Evolutionary conservation across 92 coral and sea anemone genomes (phyloP), one percentile per base, ranked within the genome.

Genomic region (Palythoa grandis): DNA sequence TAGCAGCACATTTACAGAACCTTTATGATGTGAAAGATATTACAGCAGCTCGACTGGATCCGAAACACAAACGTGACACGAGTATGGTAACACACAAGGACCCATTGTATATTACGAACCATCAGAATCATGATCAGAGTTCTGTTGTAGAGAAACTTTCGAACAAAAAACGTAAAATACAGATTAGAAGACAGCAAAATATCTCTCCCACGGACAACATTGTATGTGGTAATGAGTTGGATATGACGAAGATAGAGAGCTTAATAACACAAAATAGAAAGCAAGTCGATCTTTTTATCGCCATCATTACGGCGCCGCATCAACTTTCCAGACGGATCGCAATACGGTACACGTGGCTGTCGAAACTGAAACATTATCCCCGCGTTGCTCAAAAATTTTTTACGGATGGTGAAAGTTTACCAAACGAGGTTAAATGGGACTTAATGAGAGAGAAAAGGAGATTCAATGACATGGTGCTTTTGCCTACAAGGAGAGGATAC

Each of bases 331-430:
- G 92, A 82, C 87, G 92, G 38, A 52, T 23, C 10, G 83, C 76
- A 5, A 22, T 82, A 3, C 70, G 93, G 10, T 40, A 88, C 7
- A 35, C 80, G 12, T 90, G 92, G 92, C 23, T 74, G 3, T 79
- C 88, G 14, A 80, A 91, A 4, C 73, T 48, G 13, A 73, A 66
- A 54, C 60, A 11, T 4, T 60, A 90, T 39, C 77, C 88, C 1
- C 47, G 66, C 15, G 68, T 90, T 29, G 91, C 91, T 35, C 83
- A 73, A 50, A 77, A 84, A 23, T 91, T 91, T 72, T 77, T 91
- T 40, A 91, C 93, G 8, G 91, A 91, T 61, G 77, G 88, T 38
- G 70, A 87, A 40, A 85, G 70, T 7, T 12, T 82, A 5, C 25
- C 72, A 50, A 69, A 70, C 58, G 47, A 72, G 35, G 76, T n/a